Percentiles rank a stretch among this genome's conserved stretches.
Evolutionary conservation across 2,888 invertebrate species (phyloP).

Genomic region (Caenorhabditis sp.): DNA sequence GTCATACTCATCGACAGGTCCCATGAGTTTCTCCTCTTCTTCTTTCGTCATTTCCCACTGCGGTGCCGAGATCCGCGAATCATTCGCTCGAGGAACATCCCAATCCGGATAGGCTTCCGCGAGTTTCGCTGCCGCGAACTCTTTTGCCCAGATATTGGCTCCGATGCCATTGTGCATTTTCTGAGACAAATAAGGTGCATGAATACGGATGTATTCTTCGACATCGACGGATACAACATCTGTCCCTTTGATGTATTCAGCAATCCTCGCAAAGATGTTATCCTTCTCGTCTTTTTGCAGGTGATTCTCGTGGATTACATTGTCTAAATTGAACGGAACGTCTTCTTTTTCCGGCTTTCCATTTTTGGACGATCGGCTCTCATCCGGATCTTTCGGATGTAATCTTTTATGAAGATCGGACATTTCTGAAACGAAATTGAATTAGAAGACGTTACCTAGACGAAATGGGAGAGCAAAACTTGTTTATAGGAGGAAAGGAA

Average conservation of each 20-base stretch:
- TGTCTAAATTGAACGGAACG: background rate
- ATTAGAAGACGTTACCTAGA: too few species aligned
- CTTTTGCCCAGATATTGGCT: background rate
- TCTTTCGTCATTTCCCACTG: constrained; percentile 7
- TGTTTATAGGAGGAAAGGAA: too few species aligned
- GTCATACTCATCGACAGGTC: background rate
- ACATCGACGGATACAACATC: background rate
- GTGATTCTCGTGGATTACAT: background rate
- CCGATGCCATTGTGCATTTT: background rate
- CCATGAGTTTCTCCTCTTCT: background rate
- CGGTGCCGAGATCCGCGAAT: background rate
- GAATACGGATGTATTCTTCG: background rate
- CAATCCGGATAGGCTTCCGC: background rate
- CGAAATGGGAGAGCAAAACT: too few species aligned
- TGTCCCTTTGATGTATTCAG: background rate
- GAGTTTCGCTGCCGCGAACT: background rate
- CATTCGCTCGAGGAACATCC: background rate
- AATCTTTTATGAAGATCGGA: background rate
- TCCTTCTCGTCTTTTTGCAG: background rate
- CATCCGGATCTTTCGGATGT: background rate
- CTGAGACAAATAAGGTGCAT: background rate
- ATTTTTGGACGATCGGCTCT: background rate
- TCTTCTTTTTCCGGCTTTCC: background rate
- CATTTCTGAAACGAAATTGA: background rate
- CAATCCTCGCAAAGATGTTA: background rate